Percentiles rank a stretch among this genome's conserved stretches.
phyloP scores from a whole-genome alignment of 2,797 vertebrate genomes.

The Picus viridis region DNA sequence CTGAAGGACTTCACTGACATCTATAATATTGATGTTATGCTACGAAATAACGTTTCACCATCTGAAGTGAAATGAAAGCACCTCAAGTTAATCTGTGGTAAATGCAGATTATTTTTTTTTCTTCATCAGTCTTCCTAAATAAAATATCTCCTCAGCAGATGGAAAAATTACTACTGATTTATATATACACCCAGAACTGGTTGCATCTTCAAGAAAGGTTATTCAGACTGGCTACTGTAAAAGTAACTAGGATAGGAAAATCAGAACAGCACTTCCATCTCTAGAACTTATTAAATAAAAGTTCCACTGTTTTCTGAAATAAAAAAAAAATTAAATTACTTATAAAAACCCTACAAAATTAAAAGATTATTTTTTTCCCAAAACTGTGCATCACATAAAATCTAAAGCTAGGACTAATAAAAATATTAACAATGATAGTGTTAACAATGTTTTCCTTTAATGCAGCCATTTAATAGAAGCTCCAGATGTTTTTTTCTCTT shows the following conservation, averaged over 20 bases:
- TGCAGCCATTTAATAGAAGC: not conserved
- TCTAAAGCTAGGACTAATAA: not conserved
- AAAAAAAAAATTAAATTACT: not conserved
- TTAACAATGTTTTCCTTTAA: not conserved
- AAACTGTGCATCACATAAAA: not conserved
- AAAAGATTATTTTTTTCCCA: not conserved
- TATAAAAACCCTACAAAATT: not conserved
- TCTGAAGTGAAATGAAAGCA: not conserved
- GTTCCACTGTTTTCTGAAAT: not conserved
- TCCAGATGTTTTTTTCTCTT: not conserved
- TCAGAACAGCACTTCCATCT: not conserved
- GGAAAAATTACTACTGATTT: not conserved
- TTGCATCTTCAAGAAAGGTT: not conserved
- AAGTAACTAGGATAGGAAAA: not conserved
- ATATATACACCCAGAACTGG: not conserved
- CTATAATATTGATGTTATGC: not conserved
- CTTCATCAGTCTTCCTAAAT: not conserved
- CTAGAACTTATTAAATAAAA: not conserved
- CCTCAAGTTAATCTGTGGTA: not conserved
- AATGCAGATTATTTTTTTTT: not conserved
- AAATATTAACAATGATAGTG: not conserved
- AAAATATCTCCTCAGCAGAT: not conserved
- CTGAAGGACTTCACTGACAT: not conserved
- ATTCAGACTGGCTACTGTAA: not conserved
- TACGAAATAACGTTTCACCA: not conserved